Evolutionary conservation across 2,113 vertebrate species (phyloP), one percentile per base, ranked within the genome.

Genomic region (Mixornis gularis): DNA sequence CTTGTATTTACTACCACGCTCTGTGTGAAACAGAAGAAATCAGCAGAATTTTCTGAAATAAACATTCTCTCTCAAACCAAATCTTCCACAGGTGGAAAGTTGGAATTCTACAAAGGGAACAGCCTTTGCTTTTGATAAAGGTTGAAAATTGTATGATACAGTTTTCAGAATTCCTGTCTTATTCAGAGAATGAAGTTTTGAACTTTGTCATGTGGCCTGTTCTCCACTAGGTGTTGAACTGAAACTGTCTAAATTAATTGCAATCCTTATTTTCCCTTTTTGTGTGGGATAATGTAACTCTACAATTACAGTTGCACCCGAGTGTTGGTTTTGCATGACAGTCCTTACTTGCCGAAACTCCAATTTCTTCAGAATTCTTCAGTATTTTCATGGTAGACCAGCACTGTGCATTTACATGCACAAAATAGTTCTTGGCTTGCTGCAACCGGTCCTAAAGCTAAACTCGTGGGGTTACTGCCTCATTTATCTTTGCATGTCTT

Each of bases 221-320:
- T 92, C 72, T 90, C 68, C 30, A 63, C 72, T 86, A 86, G 89
- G 43, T 80, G 68, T 86, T 90, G 86, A 95, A 77, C 83, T 93
- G 80, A 90, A 96, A 53, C 89, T 65, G 26, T 62, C 51, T 68
- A 46, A 10, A 2, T 64, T 18, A 49, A 43, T 56, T 85, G 62
- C 46, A 49, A 29, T 81, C n/a, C 24, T 6, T 79, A 0, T 65
- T 85, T 76, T 58, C 46, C 16, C 17, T 63, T n/a, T 82, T 32
- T 27, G 10, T 1, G 1, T 59, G 13, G 14, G 43, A 27, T 58
- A 63, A 27, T 32, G 4, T 29, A 38, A 21, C 13, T 72, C 43
- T 51, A 62, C 26, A 55, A 27, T 80, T 49, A 49, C 9, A 44
- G 4, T 72, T 65, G 44, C 55, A 64, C 25, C 4, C 0, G 1